These are phyloP conservation scores for Tyrophagus putrescentiae DNA, from an alignment of 1,140 invertebrate genomes.

Conservation along the genomic window DNA sequence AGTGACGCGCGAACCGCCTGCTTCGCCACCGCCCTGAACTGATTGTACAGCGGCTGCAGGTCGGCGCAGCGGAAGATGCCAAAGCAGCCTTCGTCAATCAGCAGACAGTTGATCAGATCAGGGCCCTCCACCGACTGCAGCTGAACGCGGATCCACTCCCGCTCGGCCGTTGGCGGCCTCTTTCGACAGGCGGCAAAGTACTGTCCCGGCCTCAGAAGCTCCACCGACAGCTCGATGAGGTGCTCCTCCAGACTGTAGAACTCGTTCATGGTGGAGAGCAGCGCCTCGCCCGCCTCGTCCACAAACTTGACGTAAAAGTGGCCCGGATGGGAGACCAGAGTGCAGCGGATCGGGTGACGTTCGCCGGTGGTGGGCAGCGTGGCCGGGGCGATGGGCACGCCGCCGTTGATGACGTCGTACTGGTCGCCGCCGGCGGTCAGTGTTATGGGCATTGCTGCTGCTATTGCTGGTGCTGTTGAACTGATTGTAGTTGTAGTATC, in stretches of 20 bases:
- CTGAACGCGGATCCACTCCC: slow-evolving; percentile 14
- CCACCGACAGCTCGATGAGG: background rate
- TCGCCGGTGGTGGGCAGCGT: background rate
- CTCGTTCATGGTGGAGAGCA: background rate
- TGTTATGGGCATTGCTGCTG: too few relatives aligned
- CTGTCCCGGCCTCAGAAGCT: background rate
- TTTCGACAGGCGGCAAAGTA: slow-evolving; percentile 5
- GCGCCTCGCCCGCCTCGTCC: background rate
- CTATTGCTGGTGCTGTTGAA: too few relatives aligned
- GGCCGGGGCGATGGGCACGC: background rate
- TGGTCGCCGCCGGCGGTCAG: background rate
- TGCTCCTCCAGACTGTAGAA: slow-evolving; percentile 5
- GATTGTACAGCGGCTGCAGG: slow-evolving; percentile 19
- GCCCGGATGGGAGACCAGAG: slow-evolving; percentile 1
- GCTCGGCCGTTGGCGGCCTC: background rate
- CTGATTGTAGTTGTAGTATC: too few relatives aligned
- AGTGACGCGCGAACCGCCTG: slow-evolving; percentile 18
- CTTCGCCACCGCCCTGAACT: slow-evolving; percentile 5
- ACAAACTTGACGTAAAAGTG: slow-evolving; percentile 13
- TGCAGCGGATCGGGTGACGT: background rate
- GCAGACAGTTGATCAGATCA: slow-evolving; percentile 1
- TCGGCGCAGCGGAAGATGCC: background rate
- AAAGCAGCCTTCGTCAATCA: slow-evolving; percentile 15
- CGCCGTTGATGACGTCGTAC: slow-evolving; percentile 5
- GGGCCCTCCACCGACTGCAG: background rate